These are phyloP conservation scores for Therioaphis trifolii DNA, from an alignment of 2,888 invertebrate genomes.

Conservation along the genomic window DNA sequence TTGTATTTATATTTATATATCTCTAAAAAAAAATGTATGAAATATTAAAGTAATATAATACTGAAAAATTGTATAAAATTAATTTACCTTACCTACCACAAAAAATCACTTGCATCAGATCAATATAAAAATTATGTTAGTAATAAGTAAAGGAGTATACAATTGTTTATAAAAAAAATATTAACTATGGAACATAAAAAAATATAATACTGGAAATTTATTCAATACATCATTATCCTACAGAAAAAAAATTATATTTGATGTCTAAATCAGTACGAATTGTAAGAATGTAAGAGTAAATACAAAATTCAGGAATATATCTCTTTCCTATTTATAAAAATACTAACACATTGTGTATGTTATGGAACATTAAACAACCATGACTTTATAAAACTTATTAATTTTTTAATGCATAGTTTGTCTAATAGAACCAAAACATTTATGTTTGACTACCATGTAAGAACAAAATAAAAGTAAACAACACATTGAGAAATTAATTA, in stretches of 20 bases:
- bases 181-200: background rate
- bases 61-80: background rate
- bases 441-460: no score
- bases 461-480: no score
- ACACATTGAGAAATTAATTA: no score
- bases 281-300: background rate
- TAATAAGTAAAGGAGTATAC: background rate
- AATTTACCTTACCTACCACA: background rate
- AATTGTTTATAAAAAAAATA: background rate
- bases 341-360: no score
- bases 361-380: no score
- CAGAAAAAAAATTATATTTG: background rate
- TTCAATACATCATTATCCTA: background rate
- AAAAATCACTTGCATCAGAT: constrained; percentile 1
- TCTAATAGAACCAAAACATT: no score
- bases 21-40: background rate
- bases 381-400: no score
- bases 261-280: background rate
- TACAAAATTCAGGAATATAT: background rate
- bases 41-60: no score
- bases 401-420: no score
- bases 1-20: background rate
- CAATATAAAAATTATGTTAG: background rate
- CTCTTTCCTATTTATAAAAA: background rate
- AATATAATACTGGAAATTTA: background rate